Conservation (phyloP, 2,797 vertebrate genomes). For the Melanotaenia boesemani region DNA sequence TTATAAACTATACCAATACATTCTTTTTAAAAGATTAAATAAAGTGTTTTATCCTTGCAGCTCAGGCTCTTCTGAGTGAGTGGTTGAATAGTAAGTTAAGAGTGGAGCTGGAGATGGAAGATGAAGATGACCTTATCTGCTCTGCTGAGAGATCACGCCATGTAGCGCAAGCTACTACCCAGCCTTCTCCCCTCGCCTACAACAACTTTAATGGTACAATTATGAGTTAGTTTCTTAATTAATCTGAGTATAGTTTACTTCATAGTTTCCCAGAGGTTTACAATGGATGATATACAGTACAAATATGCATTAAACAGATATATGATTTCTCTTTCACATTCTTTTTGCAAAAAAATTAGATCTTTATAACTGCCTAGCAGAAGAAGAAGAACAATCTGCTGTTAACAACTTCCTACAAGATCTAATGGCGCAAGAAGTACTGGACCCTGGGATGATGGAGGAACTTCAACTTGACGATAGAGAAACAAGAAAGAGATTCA, state of each 20-base stretch:
- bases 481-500: conserved; percentile 72
- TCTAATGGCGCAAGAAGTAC: conserved; percentile 87
- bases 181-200: conserved; percentile 60
- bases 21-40: not conserved
- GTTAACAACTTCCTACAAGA: conserved; percentile 87
- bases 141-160: conserved; percentile 49
- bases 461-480: conserved; percentile 81
- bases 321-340: not conserved
- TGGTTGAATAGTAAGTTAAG: conserved; percentile 90
- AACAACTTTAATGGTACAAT: conserved; percentile 89
- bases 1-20: not conserved
- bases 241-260: not conserved
- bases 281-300: not conserved
- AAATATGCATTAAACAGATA: not conserved
- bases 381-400: conserved; percentile 85
- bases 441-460: conserved; percentile 80
- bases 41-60: conserved; percentile 70
- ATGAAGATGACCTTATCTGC: conserved; percentile 57
- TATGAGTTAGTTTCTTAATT: not conserved
- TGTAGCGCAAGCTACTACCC: conserved; percentile 30
- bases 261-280: not conserved
- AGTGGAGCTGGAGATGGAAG: conserved; percentile 80
- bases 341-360: conserved; percentile 75
- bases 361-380: conserved; percentile 87
- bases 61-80: conserved; percentile 87